Conservation (phyloP, 2,797 vertebrate species). For the Adelosebastes latens region DNA sequence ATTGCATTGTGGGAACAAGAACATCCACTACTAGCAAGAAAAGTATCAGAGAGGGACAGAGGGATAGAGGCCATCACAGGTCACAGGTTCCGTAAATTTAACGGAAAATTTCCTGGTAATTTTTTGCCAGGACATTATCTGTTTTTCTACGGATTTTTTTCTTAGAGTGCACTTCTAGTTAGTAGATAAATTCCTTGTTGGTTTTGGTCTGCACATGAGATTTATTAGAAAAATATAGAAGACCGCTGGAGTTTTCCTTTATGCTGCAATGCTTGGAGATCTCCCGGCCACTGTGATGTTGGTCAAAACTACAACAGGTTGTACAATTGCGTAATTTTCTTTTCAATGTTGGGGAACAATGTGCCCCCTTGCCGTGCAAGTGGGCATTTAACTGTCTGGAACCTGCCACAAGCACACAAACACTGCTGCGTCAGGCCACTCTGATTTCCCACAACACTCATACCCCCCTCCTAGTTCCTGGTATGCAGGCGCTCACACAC, state of each 20-base stretch:
- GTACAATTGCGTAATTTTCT: not conserved
- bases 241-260: not conserved
- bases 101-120: too few relatives aligned
- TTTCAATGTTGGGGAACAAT: not conserved
- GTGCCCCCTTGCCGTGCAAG: not conserved
- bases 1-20: too few relatives aligned
- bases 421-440: constrained; percentile 8
- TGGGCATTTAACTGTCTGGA: not conserved
- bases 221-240: not conserved
- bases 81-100: too few relatives aligned
- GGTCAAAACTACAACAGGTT: not conserved
- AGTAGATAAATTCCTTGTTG: not conserved
- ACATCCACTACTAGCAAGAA: too few relatives aligned
- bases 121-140: too few relatives aligned
- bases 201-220: not conserved
- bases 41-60: too few relatives aligned
- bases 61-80: too few relatives aligned
- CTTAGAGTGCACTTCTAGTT: too few relatives aligned
- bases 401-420: constrained; percentile 23
- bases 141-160: too few relatives aligned
- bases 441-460: constrained; percentile 14
- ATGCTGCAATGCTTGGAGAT: not conserved
- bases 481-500: not conserved
- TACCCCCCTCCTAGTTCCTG: not conserved
- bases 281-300: not conserved